Evolutionary conservation across 2,113 vertebrate species (phyloP), one percentile per base, ranked within the genome.

Genomic region (Amia ocellicauda): DNA sequence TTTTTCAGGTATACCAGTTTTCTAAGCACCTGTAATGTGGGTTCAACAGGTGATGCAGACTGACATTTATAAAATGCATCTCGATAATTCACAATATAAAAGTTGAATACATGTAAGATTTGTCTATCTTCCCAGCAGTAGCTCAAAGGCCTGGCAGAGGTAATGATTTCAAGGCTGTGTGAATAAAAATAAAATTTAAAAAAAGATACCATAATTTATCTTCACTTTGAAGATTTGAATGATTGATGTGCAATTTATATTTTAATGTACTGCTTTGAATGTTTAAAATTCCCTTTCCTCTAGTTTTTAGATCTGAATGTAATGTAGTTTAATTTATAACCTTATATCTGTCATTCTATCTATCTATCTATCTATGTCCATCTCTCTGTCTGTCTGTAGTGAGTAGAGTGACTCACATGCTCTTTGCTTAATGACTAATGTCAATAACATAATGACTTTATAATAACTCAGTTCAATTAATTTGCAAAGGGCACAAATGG

Each of bases 171-270:
- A 70, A 75, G 68, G 70, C 70, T 60, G 70, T 76, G 67, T 65
- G 62, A 68, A 75, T 64, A 73, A 76, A 70, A 66, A 66, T 69
- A 70, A 70, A 36, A n/a, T 47, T 2, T 19, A 71, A 60, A 73
- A 71, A 79, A 69, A 81, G 79, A 81, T 80, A 82, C 78, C 51
- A 74, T 72, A 83, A 82, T 79, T 84, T 75, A 82, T 79, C 64
- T 57, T 69, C 60, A 65, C 61, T 20, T 67, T 78, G 74, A 70
- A 67, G 54, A 43, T 54, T 53, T 53, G 69, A 49, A 66, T 72
- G 82, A 83, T 67, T 80, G 77, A 84, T 75, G 68, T 76, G 67
- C 78, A 74, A 80, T 85, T 78, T 81, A 84, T 74, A 75, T 80
- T 77, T 81, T 75, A 69, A 67, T 47, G 49, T 43, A 19, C 58